These are phyloP conservation scores for Heliconius nattereri DNA, from an alignment of 1,140 invertebrate species.

Conservation along the genomic window DNA sequence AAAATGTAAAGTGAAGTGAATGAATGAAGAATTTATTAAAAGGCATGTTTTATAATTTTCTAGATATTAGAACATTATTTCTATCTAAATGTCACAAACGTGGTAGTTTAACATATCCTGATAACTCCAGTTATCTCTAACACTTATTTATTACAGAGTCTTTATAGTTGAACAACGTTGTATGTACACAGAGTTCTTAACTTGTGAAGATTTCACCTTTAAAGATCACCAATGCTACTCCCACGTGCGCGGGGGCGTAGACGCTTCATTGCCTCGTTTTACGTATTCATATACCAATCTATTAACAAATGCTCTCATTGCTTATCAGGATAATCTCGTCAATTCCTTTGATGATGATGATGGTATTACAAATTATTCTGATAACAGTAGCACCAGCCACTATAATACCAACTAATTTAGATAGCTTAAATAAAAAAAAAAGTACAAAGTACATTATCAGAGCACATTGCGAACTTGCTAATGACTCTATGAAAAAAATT, in stretches of 20 bases:
- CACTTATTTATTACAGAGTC: neutral
- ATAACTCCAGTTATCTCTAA: neutral
- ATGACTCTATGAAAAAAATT: neutral
- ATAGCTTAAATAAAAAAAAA: too few species aligned
- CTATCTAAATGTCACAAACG: neutral
- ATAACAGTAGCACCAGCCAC: neutral
- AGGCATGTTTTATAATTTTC: neutral
- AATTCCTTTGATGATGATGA: too few species aligned
- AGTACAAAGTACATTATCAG: neutral
- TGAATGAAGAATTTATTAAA: too few species aligned
- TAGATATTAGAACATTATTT: neutral
- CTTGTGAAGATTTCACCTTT: conserved; percentile 45
- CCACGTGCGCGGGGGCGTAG: conserved; percentile 36
- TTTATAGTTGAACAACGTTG: conserved; percentile 7
- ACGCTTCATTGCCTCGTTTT: conserved; percentile 8
- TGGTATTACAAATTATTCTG: neutral
- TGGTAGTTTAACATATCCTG: neutral
- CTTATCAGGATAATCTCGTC: neutral
- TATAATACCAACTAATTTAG: too few species aligned
- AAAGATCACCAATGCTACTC: conserved; percentile 49
- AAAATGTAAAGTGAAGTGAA: too few species aligned
- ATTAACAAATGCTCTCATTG: neutral
- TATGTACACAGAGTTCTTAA: conserved; percentile 9
- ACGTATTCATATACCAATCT: conserved; percentile 12
- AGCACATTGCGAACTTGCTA: neutral